phyloP scores from a whole-genome alignment of 2,113 vertebrate species.

The Rattus rattus region DNA sequence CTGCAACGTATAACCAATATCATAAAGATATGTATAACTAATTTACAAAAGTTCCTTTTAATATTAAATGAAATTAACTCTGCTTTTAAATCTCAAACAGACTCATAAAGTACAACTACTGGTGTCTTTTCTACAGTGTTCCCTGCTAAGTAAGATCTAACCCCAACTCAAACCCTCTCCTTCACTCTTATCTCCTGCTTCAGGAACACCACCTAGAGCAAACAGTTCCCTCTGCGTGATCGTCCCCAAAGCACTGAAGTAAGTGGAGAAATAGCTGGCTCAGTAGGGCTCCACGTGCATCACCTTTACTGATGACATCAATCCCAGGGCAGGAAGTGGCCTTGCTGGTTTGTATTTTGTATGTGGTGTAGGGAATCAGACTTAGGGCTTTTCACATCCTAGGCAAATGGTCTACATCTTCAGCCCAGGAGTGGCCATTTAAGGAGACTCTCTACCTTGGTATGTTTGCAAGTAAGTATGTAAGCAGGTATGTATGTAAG shows the following conservation, averaged over 20 bases:
- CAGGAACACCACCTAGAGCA: not conserved
- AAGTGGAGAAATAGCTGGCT: not conserved
- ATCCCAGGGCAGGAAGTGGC: not conserved
- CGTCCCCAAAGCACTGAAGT: not conserved
- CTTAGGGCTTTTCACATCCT: not conserved
- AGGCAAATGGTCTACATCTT: not conserved
- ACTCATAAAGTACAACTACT: slow-evolving; percentile 17
- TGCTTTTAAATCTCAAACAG: slow-evolving; percentile 29
- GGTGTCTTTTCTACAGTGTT: not conserved
- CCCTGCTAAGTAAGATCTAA: not conserved
- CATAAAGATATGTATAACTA: slow-evolving; percentile 1
- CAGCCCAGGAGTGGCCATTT: not conserved
- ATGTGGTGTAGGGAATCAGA: not conserved
- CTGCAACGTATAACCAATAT: not conserved
- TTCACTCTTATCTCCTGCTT: not conserved
- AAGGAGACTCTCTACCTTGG: slow-evolving; percentile 12
- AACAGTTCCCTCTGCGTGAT: not conserved
- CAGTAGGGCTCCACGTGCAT: not conserved
- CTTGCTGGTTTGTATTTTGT: not conserved
- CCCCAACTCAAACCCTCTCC: not conserved
- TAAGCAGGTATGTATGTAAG: no score
- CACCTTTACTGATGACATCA: not conserved
- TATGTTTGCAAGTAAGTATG: not conserved
- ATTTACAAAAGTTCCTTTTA: slow-evolving; percentile 56
- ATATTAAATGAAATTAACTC: not conserved